Base-by-base conservation (phyloP, 2,113 vertebrate species). In the Orientallactaga bullata region DNA sequence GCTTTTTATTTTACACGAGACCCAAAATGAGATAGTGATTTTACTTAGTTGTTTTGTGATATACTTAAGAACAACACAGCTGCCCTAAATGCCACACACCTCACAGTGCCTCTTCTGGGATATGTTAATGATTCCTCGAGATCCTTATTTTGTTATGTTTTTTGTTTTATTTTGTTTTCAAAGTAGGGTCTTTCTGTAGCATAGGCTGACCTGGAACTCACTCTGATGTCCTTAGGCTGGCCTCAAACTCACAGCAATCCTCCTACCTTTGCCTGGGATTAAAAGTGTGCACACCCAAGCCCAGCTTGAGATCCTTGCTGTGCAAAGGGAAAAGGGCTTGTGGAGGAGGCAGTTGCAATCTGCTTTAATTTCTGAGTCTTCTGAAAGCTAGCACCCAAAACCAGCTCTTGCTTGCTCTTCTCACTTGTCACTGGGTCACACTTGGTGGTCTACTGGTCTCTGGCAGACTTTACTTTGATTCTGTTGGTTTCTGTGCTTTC, bases 1-100 rank as follows among this genome's bases (percentile, higher is more conserved):
- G 35, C 83, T 18, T 4, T 93, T 73, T 60, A 94, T 90, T 88
- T 86, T 55, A 55, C 72, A 51, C 18, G 17, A 80, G 89, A 69
- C n/a, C 17, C 68, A 73, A 73, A 69, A 37, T 32, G 37, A 90
- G 26, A 60, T 35, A 92, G 2, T 65, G 78, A 63, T 87, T 92
- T 90, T 58, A 30, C 11, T 63, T 76, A 71, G 28, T 82, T 80
- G 51, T 81, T 80, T 39, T 92, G 26, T 87, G 60, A 24, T 7
- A 28, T 93, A 55, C 15, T 37, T 80, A 66, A 32, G n/a, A 94
- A 60, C 9, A 68, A 32, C 24, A 4, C 20, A 6, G 21, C 51
- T 80, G 37, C 21, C 18, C 32, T 42, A 1, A 39, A 24, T 9
- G 51, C 21, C 47, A 58, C 1, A 0, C 71, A 63, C 42, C 42